Percentiles rank a stretch among this genome's conserved stretches.
Conservation (phyloP, 2,888 invertebrate genomes). For the Ochropleura plecta region DNA sequence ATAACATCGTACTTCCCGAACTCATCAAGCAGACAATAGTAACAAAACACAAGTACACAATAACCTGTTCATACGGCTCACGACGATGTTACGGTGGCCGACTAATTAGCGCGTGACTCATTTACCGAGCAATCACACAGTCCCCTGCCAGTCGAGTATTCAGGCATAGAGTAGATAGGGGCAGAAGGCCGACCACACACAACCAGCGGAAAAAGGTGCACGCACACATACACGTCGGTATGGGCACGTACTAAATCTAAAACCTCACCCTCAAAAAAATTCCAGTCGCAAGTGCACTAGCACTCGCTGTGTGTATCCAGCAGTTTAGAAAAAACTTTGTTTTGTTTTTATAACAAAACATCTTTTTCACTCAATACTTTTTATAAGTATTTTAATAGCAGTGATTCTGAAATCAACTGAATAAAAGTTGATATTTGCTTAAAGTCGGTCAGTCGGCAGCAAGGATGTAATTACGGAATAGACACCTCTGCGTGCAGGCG, state of each 20-base stretch:
- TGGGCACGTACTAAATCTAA: not conserved
- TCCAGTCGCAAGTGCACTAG: not conserved
- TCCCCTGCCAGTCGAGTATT: conserved; percentile 40
- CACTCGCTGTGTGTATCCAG: too few species aligned
- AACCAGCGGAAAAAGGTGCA: not conserved
- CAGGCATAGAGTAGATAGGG: not conserved
- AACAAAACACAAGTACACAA: conserved; percentile 42
- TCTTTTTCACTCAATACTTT: not conserved
- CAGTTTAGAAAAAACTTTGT: too few species aligned
- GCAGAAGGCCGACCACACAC: not conserved
- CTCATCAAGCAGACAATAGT: conserved; percentile 40
- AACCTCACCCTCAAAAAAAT: not conserved
- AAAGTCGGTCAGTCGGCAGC: not conserved
- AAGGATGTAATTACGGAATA: not conserved
- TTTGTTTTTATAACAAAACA: too few species aligned
- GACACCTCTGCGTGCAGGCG: too few species aligned
- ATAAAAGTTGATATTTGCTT: not conserved
- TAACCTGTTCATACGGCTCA: conserved; percentile 42
- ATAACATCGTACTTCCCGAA: conserved; percentile 14
- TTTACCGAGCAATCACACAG: conserved; percentile 61
- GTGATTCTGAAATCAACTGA: not conserved
- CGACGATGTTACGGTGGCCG: conserved; percentile 53
- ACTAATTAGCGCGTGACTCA: conserved; percentile 63
- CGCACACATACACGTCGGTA: too few species aligned
- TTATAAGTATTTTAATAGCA: not conserved